Conservation (phyloP, 2,888 invertebrate genomes). For the Anthrax anthrax region DNA sequence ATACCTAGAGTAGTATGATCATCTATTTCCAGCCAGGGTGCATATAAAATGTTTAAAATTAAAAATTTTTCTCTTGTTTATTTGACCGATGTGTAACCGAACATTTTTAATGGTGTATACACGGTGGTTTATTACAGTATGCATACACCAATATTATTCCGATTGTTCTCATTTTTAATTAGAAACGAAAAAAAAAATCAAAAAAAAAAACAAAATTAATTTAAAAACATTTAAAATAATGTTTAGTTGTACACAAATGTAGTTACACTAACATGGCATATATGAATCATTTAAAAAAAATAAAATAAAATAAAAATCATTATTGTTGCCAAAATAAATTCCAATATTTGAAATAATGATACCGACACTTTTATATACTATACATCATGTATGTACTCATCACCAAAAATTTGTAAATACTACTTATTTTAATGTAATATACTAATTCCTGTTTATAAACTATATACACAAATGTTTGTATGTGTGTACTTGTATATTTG, state of each 20-base stretch:
- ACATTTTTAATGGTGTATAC: too few relatives aligned
- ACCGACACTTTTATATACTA: slow-evolving; percentile 1
- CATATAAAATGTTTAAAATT: slow-evolving; percentile 15
- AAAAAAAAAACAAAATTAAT: neutral
- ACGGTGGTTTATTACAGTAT: too few relatives aligned
- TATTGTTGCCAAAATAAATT: slow-evolving; percentile 12
- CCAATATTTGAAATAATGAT: slow-evolving; percentile 4
- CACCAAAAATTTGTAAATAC: neutral
- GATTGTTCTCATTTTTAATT: neutral
- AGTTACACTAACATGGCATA: too few relatives aligned
- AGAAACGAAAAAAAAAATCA: neutral
- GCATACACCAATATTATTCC: neutral
- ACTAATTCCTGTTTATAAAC: slow-evolving; percentile 6
- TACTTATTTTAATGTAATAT: neutral
- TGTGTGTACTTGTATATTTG: too few relatives aligned
- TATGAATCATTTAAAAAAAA: neutral
- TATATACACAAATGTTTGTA: too few relatives aligned
- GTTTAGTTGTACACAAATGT: too few relatives aligned
- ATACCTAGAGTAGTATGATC: too few relatives aligned
- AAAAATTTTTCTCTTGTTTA: too few relatives aligned
- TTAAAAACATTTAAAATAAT: too few relatives aligned
- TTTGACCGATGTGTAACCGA: slow-evolving; percentile 18
- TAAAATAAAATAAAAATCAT: slow-evolving; percentile 6
- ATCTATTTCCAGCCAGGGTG: slow-evolving; percentile 13
- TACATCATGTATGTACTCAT: neutral